phyloP scores from a whole-genome alignment of 1,140 invertebrate genomes.

The Trichogramma pretiosum region DNA sequence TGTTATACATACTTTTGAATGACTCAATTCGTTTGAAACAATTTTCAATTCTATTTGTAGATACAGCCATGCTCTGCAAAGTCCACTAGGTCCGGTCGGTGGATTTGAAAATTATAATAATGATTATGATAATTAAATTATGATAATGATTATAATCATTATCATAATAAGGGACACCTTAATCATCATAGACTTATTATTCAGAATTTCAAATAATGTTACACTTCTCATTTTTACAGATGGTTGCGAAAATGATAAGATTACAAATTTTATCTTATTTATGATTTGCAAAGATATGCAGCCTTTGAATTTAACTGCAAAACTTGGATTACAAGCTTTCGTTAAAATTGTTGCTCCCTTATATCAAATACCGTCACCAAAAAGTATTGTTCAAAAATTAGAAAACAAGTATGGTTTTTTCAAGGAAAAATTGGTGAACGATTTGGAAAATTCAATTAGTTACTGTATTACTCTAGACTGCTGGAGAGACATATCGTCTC shows the following conservation, averaged over 20 bases:
- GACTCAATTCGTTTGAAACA: no score
- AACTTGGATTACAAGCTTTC: conserved; percentile 34
- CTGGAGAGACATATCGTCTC: conserved; percentile 23
- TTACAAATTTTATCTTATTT: not conserved
- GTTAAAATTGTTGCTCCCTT: conserved; percentile 31
- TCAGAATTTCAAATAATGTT: no score
- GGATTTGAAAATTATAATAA: no score
- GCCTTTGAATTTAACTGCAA: conserved; percentile 35
- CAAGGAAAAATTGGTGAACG: conserved; percentile 5
- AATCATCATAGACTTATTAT: no score
- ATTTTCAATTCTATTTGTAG: no score
- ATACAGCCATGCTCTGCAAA: no score
- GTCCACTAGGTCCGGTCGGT: no score
- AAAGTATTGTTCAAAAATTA: conserved; percentile 20
- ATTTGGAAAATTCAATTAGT: conserved; percentile 11
- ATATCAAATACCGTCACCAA: conserved; percentile 34
- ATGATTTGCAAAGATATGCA: conserved; percentile 35
- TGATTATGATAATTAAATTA: no score
- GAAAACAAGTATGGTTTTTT: not conserved
- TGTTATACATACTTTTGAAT: no score
- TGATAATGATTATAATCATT: no score
- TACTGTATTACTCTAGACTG: conserved; percentile 25
- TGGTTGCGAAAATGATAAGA: not conserved
- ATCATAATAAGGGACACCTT: no score
- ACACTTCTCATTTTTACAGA: not conserved